These are phyloP conservation scores for Acrocephalus kingi DNA, from an alignment of 2,113 vertebrate species.

Conservation along the genomic window DNA sequence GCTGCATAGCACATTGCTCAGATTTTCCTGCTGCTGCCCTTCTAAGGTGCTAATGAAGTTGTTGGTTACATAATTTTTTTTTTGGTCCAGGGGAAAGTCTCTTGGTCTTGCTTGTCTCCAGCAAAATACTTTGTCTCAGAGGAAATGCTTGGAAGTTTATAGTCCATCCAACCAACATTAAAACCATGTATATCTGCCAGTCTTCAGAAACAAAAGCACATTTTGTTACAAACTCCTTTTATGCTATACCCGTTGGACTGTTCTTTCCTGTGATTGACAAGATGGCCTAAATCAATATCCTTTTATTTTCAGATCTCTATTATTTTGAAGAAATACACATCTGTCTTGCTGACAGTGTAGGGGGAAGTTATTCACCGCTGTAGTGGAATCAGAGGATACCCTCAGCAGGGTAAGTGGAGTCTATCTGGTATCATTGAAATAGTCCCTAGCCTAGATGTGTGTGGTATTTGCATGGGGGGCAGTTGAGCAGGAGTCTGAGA, in stretches of 20 bases:
- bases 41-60: background rate
- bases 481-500: background rate
- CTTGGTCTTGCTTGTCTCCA: background rate
- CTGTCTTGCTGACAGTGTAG: background rate
- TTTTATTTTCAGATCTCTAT: constrained; percentile 40
- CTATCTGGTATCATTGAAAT: background rate
- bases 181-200: background rate
- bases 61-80: background rate
- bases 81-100: background rate
- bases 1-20: background rate
- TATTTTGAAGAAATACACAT: constrained; percentile 37
- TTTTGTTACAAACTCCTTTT: constrained; percentile 10
- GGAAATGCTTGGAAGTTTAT: background rate
- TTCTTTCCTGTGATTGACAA: constrained; percentile 43
- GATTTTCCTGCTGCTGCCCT: background rate
- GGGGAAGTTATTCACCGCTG: background rate
- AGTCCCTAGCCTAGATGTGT: background rate
- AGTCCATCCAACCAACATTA: background rate
- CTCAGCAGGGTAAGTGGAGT: background rate
- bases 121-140: background rate
- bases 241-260: background rate
- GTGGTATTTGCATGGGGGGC: background rate
- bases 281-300: constrained; percentile 28
- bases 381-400: background rate
- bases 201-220: background rate